phyloP scores from a whole-genome alignment of 2,888 invertebrate species.

The Metacarcinus magister region DNA sequence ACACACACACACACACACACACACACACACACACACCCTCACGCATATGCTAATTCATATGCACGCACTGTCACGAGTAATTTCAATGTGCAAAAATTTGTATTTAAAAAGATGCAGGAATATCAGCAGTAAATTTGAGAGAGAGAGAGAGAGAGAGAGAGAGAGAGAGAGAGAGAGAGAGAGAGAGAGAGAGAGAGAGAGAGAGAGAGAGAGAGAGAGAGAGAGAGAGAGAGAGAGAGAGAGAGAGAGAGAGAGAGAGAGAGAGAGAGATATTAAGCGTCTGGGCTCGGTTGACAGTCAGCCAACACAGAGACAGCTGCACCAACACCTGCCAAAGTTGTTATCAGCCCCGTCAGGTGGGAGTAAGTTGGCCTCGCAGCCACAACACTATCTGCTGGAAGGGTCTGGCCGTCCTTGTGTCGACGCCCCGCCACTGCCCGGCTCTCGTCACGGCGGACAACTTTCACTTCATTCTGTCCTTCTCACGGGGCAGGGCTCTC shows the following conservation, averaged over 20 bases:
- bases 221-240: too few species aligned
- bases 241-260: too few species aligned
- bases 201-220: too few species aligned
- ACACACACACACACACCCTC: background rate
- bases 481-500: background rate
- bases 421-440: background rate
- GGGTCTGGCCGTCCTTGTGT: background rate
- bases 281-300: background rate
- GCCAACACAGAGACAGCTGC: background rate
- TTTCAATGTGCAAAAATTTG: too few species aligned
- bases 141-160: too few species aligned
- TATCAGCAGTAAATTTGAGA: too few species aligned
- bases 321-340: conserved; percentile 6
- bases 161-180: too few species aligned
- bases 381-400: background rate
- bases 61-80: background rate
- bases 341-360: background rate
- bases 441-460: background rate
- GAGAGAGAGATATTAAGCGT: background rate
- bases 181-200: too few species aligned
- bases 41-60: background rate
- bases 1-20: background rate
- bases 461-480: too few species aligned
- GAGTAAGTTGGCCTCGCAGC: background rate
- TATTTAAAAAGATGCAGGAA: too few species aligned